Evolutionary conservation across 1,140 invertebrate genomes (phyloP).

Genomic region (Trypoxylus dichotomus): DNA sequence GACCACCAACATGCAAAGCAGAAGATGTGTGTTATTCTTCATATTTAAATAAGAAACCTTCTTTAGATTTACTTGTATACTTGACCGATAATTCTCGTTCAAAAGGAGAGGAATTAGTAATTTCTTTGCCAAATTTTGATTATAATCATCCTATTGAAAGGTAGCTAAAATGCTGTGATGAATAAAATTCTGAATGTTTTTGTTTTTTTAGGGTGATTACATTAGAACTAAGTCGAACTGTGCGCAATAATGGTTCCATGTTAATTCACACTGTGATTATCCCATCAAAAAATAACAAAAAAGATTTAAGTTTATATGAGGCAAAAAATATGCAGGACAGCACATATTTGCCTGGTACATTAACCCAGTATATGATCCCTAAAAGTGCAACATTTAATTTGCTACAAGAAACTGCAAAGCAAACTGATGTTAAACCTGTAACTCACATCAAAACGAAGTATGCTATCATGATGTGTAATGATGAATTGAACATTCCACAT

Average conservation of each 20-base stretch:
- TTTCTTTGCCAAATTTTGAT: slow-evolving; percentile 45
- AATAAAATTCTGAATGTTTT: not conserved
- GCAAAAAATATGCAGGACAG: slow-evolving; percentile 39
- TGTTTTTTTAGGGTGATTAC: slow-evolving; percentile 40
- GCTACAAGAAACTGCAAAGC: slow-evolving; percentile 43
- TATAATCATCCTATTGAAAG: slow-evolving; percentile 46
- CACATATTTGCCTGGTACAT: slow-evolving; percentile 44
- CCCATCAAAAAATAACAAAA: slow-evolving; percentile 38
- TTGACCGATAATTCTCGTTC: slow-evolving; percentile 46
- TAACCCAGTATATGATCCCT: slow-evolving; percentile 49
- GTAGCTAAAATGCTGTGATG: slow-evolving; percentile 34
- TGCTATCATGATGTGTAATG: slow-evolving; percentile 48
- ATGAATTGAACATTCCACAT: slow-evolving; percentile 47
- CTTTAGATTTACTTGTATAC: slow-evolving; percentile 48
- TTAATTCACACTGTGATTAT: slow-evolving; percentile 46
- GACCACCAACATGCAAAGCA: slow-evolving; percentile 43
- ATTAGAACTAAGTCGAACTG: slow-evolving; percentile 40
- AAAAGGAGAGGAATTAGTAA: slow-evolving; percentile 40
- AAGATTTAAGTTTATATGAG: slow-evolving; percentile 36
- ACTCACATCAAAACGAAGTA: slow-evolving; percentile 48
- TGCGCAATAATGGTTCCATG: slow-evolving; percentile 47
- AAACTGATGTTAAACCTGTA: slow-evolving; percentile 42
- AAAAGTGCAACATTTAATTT: slow-evolving; percentile 50
- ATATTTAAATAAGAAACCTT: slow-evolving; percentile 48
- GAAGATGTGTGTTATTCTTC: slow-evolving; percentile 48